Evolutionary conservation across 1,140 invertebrate species (phyloP), one percentile per base, ranked within the genome.

Genomic region (Drosophila punjabiensis): DNA sequence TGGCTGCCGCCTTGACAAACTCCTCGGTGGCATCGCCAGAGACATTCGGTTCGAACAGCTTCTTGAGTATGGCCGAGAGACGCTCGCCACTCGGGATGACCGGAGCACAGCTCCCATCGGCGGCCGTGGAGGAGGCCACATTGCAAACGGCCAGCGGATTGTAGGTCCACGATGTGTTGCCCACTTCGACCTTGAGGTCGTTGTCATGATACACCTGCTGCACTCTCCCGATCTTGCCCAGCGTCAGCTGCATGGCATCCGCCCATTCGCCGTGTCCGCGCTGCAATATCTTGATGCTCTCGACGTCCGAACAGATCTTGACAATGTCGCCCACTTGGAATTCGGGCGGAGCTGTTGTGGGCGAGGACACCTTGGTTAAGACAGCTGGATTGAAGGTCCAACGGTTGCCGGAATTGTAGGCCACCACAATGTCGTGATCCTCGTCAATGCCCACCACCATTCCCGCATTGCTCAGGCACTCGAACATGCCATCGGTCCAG

Each of bases 311-410:
- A 91, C 97, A 98, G 79, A 99, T 98, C 93, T 99, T 98, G 14
- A 99, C 98, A 53, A 99, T 95, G 94, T 99, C 98, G 13, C 98
- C 98, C 82, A 99, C 97, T 58, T 96, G 95, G 93, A 98, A 98
- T 50, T 95, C 96, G 61, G 94, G 94, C 56, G 94, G 87, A 14
- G 81, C 74, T 0, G 83, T 84, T 1, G 89, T 94, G 39, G 95
- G 94, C 67, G 95, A 93, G 2, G 94, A 93, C 6, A 98, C 97
- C 95, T 98, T 98, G 6, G 98, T 99, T 20, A 99, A 93, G 5
- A 99, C 98, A 55, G 98, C 98, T 8, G 98, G 98, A 94, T 99
- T 99, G 79, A 99, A 99, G 20, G 98, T 99, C 98, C 98, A 99
- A 74, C 98, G 96, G 94, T 99, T 99, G n/a, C 98, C 98, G 91